These are phyloP conservation scores for Strigops habroptila DNA, from an alignment of 2,113 vertebrate genomes.

Conservation along the genomic window DNA sequence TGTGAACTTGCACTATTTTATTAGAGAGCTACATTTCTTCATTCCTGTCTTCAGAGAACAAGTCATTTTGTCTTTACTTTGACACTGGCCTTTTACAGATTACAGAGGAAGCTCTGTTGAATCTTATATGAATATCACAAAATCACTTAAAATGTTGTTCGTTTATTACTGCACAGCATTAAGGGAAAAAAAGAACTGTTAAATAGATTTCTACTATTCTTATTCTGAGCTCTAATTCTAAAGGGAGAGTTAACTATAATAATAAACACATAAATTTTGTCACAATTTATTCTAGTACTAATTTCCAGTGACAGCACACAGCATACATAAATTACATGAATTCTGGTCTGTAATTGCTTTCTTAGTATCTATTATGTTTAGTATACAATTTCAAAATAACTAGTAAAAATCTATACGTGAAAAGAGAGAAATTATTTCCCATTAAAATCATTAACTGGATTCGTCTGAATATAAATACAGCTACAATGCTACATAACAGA, in stretches of 20 bases:
- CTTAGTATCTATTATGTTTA: not conserved
- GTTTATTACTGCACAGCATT: not conserved
- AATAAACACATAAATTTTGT: not conserved
- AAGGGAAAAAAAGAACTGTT: not conserved
- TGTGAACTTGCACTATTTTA: conserved; percentile 61
- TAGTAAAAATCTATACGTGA: not conserved
- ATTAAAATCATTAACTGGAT: conserved; percentile 23
- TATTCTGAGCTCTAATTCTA: not conserved
- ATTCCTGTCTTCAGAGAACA: conserved; percentile 54
- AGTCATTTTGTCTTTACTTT: conserved; percentile 65
- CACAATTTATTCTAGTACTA: not conserved
- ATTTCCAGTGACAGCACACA: conserved; percentile 4
- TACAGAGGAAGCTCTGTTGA: conserved; percentile 40
- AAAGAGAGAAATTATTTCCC: conserved; percentile 4
- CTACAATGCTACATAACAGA: not conserved
- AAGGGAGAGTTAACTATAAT: not conserved
- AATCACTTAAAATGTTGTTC: conserved; percentile 47
- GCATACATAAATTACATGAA: not conserved
- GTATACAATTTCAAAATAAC: not conserved
- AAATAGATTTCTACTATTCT: conserved; percentile 6
- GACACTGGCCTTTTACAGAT: conserved; percentile 59
- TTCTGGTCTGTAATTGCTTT: not conserved
- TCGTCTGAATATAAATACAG: not conserved
- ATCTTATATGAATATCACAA: conserved; percentile 53
- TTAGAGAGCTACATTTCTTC: conserved; percentile 53